Base-by-base conservation (phyloP, 2,797 vertebrate species). In the Pseudopleuronectes americanus region DNA sequence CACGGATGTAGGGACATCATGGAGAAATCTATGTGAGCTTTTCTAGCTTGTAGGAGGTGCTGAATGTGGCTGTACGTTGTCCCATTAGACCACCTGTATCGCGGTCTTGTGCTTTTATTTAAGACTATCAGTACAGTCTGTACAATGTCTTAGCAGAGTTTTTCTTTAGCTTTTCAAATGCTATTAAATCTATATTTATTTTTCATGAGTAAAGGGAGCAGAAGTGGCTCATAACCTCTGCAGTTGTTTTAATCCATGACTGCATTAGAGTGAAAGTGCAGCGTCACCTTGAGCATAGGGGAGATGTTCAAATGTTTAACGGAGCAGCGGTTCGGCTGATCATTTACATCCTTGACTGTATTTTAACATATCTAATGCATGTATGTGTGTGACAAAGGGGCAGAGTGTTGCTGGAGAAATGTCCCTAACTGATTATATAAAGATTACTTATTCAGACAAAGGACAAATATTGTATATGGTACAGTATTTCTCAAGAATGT, bases 1-100 rank as follows among this genome's bases (percentile, higher is more conserved):
- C 22, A 73, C 47, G 55, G 33, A 62, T 72, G 17, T 19, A 9
- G 21, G 61, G 17, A 36, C 33, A 71, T 26, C 23, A 71, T 24
- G 23, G n/a, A 71, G 45, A 51, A 28, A 52, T n/a, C 5, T n/a
- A 48, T 16, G 4, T 2, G 1, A 24, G n/a, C 36, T 49, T 43
- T 12, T 53, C 3, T 13, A 19, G 6, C 28, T 22, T 13, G 36
- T 38, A 13, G 36, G 36, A 38, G 36, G 9, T 1, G 1, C 33
- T 21, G 36, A 6, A 51, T 36, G 17, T 43, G 8, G 31, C 19
- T n/a, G 1, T 1, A 26, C 7, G 5, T 36, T 22, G 14, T 17
- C 16, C 41, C 1, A 43, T 2, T 19, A 51, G 21, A 19, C 17
- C 5, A 38, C 26, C 13, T 45, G 26, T 33, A 41, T 51, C 14